Evolutionary conservation across 92 coral and sea anemone genomes (phyloP), one percentile per base, ranked within the genome.

Genomic region (Palythoa grandis): DNA sequence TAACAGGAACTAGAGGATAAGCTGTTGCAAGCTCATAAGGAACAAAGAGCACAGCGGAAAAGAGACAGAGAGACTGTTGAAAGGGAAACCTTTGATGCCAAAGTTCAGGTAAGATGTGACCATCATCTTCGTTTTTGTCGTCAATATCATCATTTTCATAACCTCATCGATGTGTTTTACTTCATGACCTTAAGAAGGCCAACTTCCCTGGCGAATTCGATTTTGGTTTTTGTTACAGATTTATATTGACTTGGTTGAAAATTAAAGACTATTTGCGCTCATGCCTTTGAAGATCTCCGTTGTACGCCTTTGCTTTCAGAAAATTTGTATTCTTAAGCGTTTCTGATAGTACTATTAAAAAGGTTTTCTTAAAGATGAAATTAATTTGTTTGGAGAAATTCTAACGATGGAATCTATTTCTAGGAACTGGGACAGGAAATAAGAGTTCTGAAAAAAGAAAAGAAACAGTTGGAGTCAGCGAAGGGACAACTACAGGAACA

Each of bases 1-100:
- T 76, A 13, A 53, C 72, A 94, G 98, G 98, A 94, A 48, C 87
- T 94, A 19, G 98, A 94, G 86, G 98, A 94, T 38, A 90, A 94
- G 69, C 73, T 94, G 16, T 82, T 94, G 77, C 88, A 94, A 73
- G 56, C 85, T 54, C 98, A 94, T 77, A 83, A 95, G 77, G 89
- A 86, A 65, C 91, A 88, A 77, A 83, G 98, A 76, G 89, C 86
- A 63, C 91, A 86, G 82, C 91, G 90, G 63, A 94, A 92, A 76
- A 87, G 87, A 5, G 98, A 94, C 57, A 89, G 91, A 77, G 95
- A 92, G 4, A 87, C 88, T 20, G 73, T 87, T 8, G 91, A 77
- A 52, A 92, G 70, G 39, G 89, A 90, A 67, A 84, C 86, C 13
- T 83, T 82, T 35, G 94, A 91, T 23, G 92, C 88, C 57, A 92